A percentile compares a stretch with the other conserved stretches of the same genome.
phyloP scores from a whole-genome alignment of 1,140 invertebrate species.

The Dendrolimus kikuchii region DNA sequence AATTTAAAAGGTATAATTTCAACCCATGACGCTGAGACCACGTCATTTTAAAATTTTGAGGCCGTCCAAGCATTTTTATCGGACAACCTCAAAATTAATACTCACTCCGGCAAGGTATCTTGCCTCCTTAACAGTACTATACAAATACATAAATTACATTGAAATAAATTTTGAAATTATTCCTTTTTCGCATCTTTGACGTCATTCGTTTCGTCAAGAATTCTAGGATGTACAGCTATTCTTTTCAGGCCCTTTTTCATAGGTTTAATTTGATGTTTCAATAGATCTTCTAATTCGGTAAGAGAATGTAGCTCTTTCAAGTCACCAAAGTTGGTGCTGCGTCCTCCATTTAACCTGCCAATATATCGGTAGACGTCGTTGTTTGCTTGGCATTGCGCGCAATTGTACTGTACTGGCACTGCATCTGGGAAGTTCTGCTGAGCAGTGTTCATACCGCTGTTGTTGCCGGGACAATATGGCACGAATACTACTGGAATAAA shows the following conservation, averaged over 20 bases:
- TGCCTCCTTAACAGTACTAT: too few relatives aligned
- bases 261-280: slow-evolving; percentile 50
- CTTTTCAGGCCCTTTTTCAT: slow-evolving; percentile 34
- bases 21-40: slow-evolving; percentile 38
- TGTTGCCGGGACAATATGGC: slow-evolving; percentile 72
- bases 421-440: slow-evolving; percentile 73
- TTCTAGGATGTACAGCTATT: slow-evolving; percentile 40
- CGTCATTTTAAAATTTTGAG: slow-evolving; percentile 42
- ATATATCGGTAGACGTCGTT: slow-evolving; percentile 41
- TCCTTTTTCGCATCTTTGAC: neutral
- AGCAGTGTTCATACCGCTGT: slow-evolving; percentile 55
- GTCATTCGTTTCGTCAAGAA: slow-evolving; percentile 32
- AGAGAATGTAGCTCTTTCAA: slow-evolving; percentile 50
- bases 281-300: slow-evolving; percentile 44
- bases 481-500: slow-evolving; percentile 76
- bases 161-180: too few relatives aligned
- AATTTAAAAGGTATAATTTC: slow-evolving; percentile 6
- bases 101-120: too few relatives aligned
- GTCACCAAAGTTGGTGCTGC: slow-evolving; percentile 35
- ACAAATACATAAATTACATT: too few relatives aligned
- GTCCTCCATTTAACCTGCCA: slow-evolving; percentile 42
- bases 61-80: slow-evolving; percentile 59
- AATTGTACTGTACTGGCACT: slow-evolving; percentile 62
- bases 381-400: slow-evolving; percentile 53
- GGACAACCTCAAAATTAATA: slow-evolving; percentile 54